Base-by-base conservation (phyloP, 23 tunicate genomes). In the Phallusia fumigata region DNA sequence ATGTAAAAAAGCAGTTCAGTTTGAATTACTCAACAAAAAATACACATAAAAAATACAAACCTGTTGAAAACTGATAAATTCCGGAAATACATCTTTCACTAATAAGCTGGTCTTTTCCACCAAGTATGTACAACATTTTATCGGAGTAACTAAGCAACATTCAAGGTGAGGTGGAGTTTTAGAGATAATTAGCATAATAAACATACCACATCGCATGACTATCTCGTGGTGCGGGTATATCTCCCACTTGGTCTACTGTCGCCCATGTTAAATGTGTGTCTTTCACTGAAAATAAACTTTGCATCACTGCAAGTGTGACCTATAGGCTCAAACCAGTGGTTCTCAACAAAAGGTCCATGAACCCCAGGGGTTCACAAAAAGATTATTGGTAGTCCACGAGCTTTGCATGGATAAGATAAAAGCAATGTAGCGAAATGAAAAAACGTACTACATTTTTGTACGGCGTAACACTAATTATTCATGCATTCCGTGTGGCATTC, bases 161-260 rank as follows among this genome's bases (percentile, higher is more conserved):
- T 40, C 3, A 58, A 22, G 1, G 13, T 8, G 28, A 1, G 69
- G 69, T 58, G 28, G 13, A 21, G 26, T 58, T 21, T 6, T 6
- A 58, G 28, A 58, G 3, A 21, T 8, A 58, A 11, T 58, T 13
- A 1, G 28, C 1, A 58, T 58, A 21, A 21, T 0, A 22, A 28
- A 64, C 80, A 77, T 88, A 88, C 92, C 87, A 79, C 76, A 74
- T 83, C 2, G 75, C 30, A 35, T 88, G 92, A 5, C 53, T 51
- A 30, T 83, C 87, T 35, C 92, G n/a, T 32, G 92, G 80, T 33
- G 47, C 31, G 0, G 87, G 92, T 35, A 88, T 10, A 35, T n/a
- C 36, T 19, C 82, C 82, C 22, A 1, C 64, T 18, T 31, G 52
- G 22, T 45, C 32, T 3, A 82, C 36, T 73, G 35, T 76, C 53